phyloP scores from a whole-genome alignment of 2,113 vertebrate genomes.

The Mesocricetus auratus region DNA sequence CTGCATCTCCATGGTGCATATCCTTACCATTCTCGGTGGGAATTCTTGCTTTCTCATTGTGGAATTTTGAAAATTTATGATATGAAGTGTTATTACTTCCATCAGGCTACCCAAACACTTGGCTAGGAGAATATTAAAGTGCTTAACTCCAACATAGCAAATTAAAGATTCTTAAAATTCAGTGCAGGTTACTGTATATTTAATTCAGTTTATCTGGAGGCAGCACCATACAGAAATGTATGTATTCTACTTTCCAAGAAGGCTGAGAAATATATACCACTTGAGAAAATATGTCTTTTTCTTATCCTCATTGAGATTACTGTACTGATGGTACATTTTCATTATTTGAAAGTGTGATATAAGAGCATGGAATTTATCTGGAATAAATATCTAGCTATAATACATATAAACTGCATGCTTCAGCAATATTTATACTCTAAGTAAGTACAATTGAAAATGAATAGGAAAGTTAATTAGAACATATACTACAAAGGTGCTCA shows the following conservation, averaged over 20 bases:
- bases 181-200: neutral
- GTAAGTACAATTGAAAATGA: neutral
- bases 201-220: neutral
- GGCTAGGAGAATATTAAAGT: neutral
- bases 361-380: neutral
- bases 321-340: neutral
- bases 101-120: neutral
- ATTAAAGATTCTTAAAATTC: neutral
- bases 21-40: neutral
- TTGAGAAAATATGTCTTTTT: neutral
- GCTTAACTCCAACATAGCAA: neutral
- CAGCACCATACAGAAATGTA: neutral
- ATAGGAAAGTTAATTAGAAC: neutral
- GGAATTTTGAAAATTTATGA: conserved; percentile 45
- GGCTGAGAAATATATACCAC: neutral
- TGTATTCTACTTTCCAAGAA: conserved; percentile 6
- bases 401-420: neutral
- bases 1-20: neutral
- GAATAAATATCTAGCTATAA: neutral
- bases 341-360: conserved; percentile 43
- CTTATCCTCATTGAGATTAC: neutral
- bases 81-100: neutral
- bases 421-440: conserved; percentile 1
- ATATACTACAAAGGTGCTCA: neutral
- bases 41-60: neutral